phyloP scores from a whole-genome alignment of 2,888 invertebrate species.

The Cryptocephalus moraei region DNA sequence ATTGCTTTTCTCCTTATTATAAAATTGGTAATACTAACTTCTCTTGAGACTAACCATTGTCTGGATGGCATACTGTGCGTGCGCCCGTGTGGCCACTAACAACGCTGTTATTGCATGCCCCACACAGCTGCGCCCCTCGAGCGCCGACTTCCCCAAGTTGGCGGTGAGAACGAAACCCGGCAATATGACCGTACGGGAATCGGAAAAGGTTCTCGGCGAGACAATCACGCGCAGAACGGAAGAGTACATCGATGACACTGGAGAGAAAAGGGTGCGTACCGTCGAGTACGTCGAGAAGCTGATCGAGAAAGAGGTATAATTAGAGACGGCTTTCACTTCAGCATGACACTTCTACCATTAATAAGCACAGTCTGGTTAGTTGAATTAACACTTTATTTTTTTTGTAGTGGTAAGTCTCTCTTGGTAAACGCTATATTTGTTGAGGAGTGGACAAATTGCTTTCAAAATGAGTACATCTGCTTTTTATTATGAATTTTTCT shows the following conservation, averaged over 20 bases:
- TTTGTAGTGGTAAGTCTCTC: neutral
- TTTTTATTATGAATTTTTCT: too few relatives aligned
- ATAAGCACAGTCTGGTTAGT: constrained; percentile 31
- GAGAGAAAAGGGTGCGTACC: constrained; percentile 78
- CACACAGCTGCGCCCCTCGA: constrained; percentile 47
- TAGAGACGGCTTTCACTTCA: constrained; percentile 15
- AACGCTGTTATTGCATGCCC: constrained; percentile 32
- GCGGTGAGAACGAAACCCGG: constrained; percentile 81
- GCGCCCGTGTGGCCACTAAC: constrained; percentile 11
- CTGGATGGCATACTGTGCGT: too few relatives aligned
- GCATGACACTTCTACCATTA: constrained; percentile 24
- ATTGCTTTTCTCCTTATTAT: too few relatives aligned
- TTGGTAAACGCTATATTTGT: too few relatives aligned
- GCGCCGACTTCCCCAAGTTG: constrained; percentile 70
- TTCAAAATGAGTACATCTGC: too few relatives aligned
- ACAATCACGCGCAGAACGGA: constrained; percentile 78
- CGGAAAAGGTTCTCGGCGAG: constrained; percentile 82
- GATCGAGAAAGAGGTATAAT: constrained; percentile 86
- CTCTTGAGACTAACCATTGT: too few relatives aligned
- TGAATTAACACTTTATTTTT: constrained; percentile 17
- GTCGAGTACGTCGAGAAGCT: constrained; percentile 92
- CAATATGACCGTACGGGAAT: constrained; percentile 75
- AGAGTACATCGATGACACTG: constrained; percentile 82
- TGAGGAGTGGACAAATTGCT: too few relatives aligned
- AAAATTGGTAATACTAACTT: too few relatives aligned